Base-by-base conservation (phyloP, 2,888 invertebrate genomes). In the Altica lythri region DNA sequence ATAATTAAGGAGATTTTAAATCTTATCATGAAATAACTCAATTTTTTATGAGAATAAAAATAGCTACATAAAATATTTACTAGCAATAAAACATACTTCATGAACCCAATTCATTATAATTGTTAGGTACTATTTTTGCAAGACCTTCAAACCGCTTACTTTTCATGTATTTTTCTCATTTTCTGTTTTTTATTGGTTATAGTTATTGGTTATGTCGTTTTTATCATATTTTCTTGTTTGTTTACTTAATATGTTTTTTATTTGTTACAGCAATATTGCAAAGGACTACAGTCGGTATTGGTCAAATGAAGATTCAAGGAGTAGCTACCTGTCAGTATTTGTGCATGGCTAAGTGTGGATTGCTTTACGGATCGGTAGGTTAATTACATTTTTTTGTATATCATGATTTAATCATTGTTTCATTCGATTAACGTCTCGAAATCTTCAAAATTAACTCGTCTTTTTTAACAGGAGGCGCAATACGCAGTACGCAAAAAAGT, bases 351-450 rank as follows among this genome's bases (percentile, higher is more conserved):
- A 83, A 85, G 70, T 92, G 91, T 80, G 92, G 92, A 77, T 82
- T 86, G 77, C 86, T 88, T 69, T 92, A 91, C 81, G 90, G 90
- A 78, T 87, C 91, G 86, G 92, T 92, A 83, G 86, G 91, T 86
- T 75, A 6, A 29, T 10, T 44, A n/a, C 17, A 13, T 34, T n/a
- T 18, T 22, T n/a, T n/a, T n/a, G n/a, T n/a, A n/a, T n/a, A 30
- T 29, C 10, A 44, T 9, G 37, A 10, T 22, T 4, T 46, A 35
- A 47, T 37, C 37, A 16, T 37, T 47, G 14, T 27, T 27, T 27
- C 35, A 35, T 25, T 16, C 37, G 14, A 22, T 47, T 40, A 40
- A 10, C 9, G 19, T 3, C 38, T 38, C 12, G 10, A 18, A 18
- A 18, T 18, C 19, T 46, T 22, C 32, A 10, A 34, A 32, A 46